phyloP scores from a whole-genome alignment of 1,140 invertebrate genomes.

The Gerris buenoi region DNA sequence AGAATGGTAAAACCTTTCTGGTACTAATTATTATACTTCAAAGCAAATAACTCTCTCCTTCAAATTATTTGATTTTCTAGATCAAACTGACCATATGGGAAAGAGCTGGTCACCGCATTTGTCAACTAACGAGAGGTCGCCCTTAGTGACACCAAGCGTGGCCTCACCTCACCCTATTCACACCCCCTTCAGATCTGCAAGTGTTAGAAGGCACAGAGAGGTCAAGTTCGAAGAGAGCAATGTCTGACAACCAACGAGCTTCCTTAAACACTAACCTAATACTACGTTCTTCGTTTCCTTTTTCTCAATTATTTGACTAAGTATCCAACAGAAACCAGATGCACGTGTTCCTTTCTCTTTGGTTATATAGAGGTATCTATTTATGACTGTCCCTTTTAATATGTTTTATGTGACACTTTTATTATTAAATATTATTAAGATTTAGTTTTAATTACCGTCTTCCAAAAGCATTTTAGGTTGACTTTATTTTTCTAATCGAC shows the following conservation, averaged over 20 bases:
- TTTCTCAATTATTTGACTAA: no score
- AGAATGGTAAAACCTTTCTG: not conserved
- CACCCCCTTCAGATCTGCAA: conserved; percentile 27
- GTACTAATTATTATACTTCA: not conserved
- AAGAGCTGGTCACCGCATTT: conserved; percentile 40
- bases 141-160: conserved; percentile 29
- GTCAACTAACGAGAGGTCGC: conserved; percentile 42
- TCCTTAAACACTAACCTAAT: no score
- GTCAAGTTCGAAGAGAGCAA: conserved; percentile 37
- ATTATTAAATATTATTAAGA: no score
- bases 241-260: conserved; percentile 17
- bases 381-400: no score
- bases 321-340: no score
- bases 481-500: no score
- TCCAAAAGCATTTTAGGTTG: no score
- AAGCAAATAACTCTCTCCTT: not conserved
- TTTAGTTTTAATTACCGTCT: no score
- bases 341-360: no score
- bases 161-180: conserved; percentile 19
- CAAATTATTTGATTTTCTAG: conserved; percentile 26
- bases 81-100: conserved; percentile 27
- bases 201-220: conserved; percentile 33
- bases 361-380: no score
- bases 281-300: no score
- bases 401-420: no score